phyloP scores from a whole-genome alignment of 2,113 vertebrate genomes.

The Erpornis zantholeuca region DNA sequence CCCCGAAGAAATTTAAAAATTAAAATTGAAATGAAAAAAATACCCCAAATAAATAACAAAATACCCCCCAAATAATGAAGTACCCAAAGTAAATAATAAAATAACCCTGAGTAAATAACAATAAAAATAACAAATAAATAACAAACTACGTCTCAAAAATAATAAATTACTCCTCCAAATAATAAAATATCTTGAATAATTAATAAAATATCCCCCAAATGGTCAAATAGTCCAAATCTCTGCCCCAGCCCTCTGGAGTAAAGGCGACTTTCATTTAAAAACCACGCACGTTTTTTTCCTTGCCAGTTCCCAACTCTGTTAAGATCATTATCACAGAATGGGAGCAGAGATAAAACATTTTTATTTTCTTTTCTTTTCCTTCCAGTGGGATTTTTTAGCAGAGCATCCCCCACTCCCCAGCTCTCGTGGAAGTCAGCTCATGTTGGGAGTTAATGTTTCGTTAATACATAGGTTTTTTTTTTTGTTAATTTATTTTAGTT shows the following conservation, averaged over 20 bases:
- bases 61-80: not conserved
- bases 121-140: not conserved
- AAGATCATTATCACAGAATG: conserved; percentile 20
- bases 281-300: not conserved
- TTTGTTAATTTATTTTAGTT: not conserved
- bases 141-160: not conserved
- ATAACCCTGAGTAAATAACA: conserved; percentile 4
- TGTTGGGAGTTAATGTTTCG: conserved; percentile 43
- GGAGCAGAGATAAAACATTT: not conserved
- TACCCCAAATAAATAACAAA: not conserved
- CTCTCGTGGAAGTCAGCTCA: not conserved
- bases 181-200: conserved; percentile 37
- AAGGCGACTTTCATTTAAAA: conserved; percentile 2
- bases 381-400: not conserved
- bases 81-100: accelerated
- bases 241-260: not conserved
- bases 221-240: not conserved
- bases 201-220: not conserved
- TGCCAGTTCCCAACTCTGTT: not conserved
- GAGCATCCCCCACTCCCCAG: not conserved
- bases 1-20: not conserved
- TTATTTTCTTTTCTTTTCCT: not conserved
- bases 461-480: not conserved
- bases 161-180: not conserved
- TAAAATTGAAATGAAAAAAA: not conserved